Evolutionary conservation across 2,888 invertebrate genomes (phyloP).

Genomic region (Germaria angustata): DNA sequence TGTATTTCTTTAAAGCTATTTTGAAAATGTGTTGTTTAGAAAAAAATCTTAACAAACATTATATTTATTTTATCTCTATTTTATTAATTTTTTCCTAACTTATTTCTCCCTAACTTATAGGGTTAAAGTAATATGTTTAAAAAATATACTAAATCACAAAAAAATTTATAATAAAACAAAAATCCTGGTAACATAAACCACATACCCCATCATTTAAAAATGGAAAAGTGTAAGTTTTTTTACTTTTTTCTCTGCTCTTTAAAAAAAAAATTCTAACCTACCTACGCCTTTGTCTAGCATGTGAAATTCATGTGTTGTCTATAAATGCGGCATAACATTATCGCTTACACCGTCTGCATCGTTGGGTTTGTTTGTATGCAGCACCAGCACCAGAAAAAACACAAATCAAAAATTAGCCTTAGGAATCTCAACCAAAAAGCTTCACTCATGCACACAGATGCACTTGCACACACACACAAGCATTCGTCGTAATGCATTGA

Average conservation of each 20-base stretch:
- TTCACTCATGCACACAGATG: constrained; percentile 2
- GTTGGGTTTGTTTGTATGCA: constrained; percentile 23
- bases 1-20: too few relatives aligned
- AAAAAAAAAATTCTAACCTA: constrained; percentile 40
- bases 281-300: constrained; percentile 60
- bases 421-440: constrained; percentile 57
- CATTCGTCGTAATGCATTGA: constrained; percentile 31
- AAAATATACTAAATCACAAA: constrained; percentile 17
- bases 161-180: constrained; percentile 9
- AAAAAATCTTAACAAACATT: too few relatives aligned
- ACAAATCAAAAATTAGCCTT: constrained; percentile 65
- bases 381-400: constrained; percentile 48
- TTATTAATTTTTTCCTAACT: too few relatives aligned
- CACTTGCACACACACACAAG: not conserved
- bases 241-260: not conserved
- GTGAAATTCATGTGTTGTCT: constrained; percentile 25
- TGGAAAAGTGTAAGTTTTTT: constrained; percentile 49
- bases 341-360: constrained; percentile 37
- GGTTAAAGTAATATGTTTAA: constrained; percentile 34
- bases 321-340: constrained; percentile 34
- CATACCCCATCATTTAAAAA: constrained; percentile 46
- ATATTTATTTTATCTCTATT: too few relatives aligned
- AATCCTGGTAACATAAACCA: constrained; percentile 26
- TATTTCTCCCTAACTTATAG: not conserved
- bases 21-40: too few relatives aligned